Evolutionary conservation across 2,113 vertebrate species (phyloP), one percentile per base, ranked within the genome.

Genomic region (Anarrhichthys ocellatus): DNA sequence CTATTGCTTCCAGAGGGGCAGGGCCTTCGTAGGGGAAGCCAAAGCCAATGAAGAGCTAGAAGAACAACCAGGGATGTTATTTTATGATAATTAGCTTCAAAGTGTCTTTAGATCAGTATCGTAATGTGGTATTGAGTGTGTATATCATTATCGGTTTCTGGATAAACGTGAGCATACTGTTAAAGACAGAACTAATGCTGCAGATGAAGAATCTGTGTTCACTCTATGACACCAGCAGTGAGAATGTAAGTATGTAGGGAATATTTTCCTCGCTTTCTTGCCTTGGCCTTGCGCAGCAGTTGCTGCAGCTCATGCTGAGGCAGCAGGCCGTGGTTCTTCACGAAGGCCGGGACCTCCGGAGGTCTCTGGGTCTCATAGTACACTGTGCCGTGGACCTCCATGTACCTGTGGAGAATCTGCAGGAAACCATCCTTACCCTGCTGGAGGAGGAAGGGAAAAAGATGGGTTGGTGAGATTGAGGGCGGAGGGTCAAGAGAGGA

Each of bases 1-100:
- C 98, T 38, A 99, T 97, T 1, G 98, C 98, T 91, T 99, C 98
- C 93, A 99, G 94, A 0, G 98, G 98, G 5, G 98, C 98, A 0
- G 98, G 98, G 27, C 98, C 98, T 95, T 99, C 98, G 0, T 99
- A 99, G 14, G 98, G 98, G 93, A 99, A 99, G 63, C 98, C 98
- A 5, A 99, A 98, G 18, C 98, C 98, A 18, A 99, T 96, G 92
- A 99, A 99, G 89, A 99, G 97, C 98, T 99, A 87, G 22, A 48
- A 40, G 56, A 36, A n/a, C 5, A 73, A 24, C 27, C 10, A 46
- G 17, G 76, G 36, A 18, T 17, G 29, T 73, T 9, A 64, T 52
- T 64, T 58, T 38, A 54, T 20, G 15, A 27, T 58, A 20, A 36
- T 14, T 5, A 24, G 40, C 22, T 32, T 54, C 6, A 54, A 54